These are phyloP conservation scores for Zootoca vivipara DNA, from an alignment of 2,113 vertebrate genomes.

Conservation along the genomic window DNA sequence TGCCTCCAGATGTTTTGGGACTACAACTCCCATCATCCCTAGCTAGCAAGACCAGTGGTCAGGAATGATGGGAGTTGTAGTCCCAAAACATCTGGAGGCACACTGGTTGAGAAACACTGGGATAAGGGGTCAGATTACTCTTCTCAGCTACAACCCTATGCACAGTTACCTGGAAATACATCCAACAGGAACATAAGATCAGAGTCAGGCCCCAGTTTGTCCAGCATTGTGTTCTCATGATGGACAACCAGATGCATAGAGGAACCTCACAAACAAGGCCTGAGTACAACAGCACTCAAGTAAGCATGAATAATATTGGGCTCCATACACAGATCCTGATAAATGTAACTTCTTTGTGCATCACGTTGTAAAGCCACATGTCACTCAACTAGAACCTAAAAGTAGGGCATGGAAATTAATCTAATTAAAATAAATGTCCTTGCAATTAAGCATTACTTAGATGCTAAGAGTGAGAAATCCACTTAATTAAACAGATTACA, in stretches of 20 bases:
- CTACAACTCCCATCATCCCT: too few relatives aligned
- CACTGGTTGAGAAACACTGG: too few relatives aligned
- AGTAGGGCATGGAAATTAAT: conserved; percentile 27
- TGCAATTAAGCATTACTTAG: conserved; percentile 15
- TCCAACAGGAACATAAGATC: too few relatives aligned
- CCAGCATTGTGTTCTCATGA: too few relatives aligned
- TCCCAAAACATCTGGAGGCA: too few relatives aligned
- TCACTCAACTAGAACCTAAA: conserved; percentile 7
- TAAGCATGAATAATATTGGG: not conserved
- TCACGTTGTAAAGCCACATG: not conserved
- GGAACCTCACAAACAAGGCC: too few relatives aligned
- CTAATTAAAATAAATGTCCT: conserved; percentile 26
- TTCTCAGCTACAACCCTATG: not conserved
- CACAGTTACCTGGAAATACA: not conserved
- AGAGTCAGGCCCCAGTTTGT: too few relatives aligned
- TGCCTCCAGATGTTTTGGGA: too few relatives aligned
- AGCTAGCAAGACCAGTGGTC: too few relatives aligned
- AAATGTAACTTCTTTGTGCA: conserved; percentile 7
- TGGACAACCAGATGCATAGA: too few relatives aligned
- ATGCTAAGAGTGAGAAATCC: conserved; percentile 2
- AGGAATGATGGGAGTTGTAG: too few relatives aligned
- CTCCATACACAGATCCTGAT: not conserved
- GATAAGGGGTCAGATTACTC: too few relatives aligned
- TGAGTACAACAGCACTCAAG: not conserved
- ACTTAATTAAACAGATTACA: conserved; percentile 40